These are phyloP conservation scores for Drosophila aff. DNA, from an alignment of 1,140 invertebrate species.

Conservation along the genomic window DNA sequence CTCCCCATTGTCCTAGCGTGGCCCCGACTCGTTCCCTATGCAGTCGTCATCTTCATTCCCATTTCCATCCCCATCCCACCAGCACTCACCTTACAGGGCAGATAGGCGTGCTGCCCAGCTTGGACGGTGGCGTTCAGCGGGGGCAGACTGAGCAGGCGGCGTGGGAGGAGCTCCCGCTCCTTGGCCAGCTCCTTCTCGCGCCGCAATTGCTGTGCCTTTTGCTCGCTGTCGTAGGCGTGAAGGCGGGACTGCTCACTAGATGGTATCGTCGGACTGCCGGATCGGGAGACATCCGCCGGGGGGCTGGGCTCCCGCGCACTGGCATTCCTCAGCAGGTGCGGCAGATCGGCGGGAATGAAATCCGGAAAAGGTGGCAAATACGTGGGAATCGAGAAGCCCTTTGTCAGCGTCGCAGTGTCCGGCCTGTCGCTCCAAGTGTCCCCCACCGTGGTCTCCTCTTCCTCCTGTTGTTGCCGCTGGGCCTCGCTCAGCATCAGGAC, in stretches of 20 bases:
- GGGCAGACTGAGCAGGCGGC: conserved; percentile 62
- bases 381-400: conserved; percentile 74
- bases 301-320: conserved; percentile 3
- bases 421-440: conserved; percentile 69
- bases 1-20: conserved; percentile 9
- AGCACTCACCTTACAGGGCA: conserved; percentile 91
- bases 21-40: too few relatives aligned
- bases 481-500: conserved; percentile 15
- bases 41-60: not conserved
- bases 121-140: conserved; percentile 91
- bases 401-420: conserved; percentile 73
- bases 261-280: not conserved
- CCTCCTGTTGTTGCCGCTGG: conserved; percentile 28
- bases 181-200: conserved; percentile 71
- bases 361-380: conserved; percentile 78
- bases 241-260: conserved; percentile 45
- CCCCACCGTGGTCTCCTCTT: conserved; percentile 38
- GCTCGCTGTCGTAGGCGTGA: conserved; percentile 73
- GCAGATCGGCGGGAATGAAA: conserved; percentile 70
- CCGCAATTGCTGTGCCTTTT: conserved; percentile 63
- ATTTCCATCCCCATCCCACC: not conserved
- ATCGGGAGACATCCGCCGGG: conserved; percentile 10
- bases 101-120: conserved; percentile 92
- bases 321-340: conserved; percentile 44
- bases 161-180: conserved; percentile 56